Percentiles rank a stretch among this genome's conserved stretches.
Conservation (phyloP, 2,888 invertebrate species). For the Caenorhabditis becei region DNA sequence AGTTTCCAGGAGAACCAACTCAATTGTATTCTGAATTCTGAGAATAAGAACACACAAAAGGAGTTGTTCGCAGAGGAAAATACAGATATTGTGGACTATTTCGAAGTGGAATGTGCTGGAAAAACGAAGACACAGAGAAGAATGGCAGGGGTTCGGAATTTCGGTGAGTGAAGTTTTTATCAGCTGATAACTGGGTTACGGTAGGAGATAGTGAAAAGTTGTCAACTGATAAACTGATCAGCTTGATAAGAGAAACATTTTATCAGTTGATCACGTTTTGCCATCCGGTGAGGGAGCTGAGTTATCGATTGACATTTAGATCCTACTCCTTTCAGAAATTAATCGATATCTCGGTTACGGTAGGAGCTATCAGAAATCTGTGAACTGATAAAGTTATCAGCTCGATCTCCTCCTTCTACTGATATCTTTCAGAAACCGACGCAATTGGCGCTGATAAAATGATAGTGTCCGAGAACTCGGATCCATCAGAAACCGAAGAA, state of each 20-base stretch:
- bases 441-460: conserved; percentile 51
- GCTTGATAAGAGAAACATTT: background rate
- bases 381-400: background rate
- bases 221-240: background rate
- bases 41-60: conserved; percentile 76
- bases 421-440: conserved; percentile 36
- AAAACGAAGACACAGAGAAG: background rate
- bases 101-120: conserved; percentile 75
- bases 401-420: background rate
- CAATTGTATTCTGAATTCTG: conserved; percentile 81
- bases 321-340: no score
- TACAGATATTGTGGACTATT: conserved; percentile 81
- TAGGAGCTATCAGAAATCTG: no score
- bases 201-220: no score
- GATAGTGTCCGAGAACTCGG: background rate
- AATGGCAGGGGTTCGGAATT: conserved; percentile 53
- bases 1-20: conserved; percentile 73
- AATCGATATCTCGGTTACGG: no score
- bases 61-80: conserved; percentile 79
- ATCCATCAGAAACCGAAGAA: background rate
- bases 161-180: conserved; percentile 17
- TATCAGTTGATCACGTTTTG: no score
- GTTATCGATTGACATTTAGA: no score
- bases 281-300: no score
- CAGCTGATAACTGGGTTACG: background rate